phyloP scores from a whole-genome alignment of 1,140 invertebrate genomes.

The Plectrocnemia conspersa region DNA sequence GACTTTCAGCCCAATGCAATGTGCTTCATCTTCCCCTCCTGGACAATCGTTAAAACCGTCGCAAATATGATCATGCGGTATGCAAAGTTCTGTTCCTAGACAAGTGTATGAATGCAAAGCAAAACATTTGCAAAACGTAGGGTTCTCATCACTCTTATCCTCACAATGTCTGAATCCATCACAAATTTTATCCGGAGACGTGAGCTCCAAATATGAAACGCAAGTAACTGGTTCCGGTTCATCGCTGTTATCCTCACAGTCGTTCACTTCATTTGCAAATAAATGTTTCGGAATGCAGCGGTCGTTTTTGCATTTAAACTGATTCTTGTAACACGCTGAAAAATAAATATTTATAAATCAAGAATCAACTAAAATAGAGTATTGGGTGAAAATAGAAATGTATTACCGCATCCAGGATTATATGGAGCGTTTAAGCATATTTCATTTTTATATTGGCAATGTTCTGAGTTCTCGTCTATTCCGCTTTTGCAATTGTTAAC shows the following conservation, averaged over 20 bases:
- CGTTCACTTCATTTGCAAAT: constrained; percentile 61
- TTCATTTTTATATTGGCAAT: constrained; percentile 47
- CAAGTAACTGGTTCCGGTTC: constrained; percentile 66
- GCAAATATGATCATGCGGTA: constrained; percentile 66
- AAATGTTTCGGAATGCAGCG: constrained; percentile 62
- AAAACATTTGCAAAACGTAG: constrained; percentile 58
- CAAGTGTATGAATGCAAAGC: constrained; percentile 41
- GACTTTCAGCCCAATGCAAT: constrained; percentile 48
- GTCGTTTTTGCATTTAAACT: constrained; percentile 63
- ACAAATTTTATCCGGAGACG: constrained; percentile 63
- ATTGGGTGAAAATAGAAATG: not conserved
- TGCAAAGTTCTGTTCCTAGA: constrained; percentile 47
- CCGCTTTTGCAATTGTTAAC: constrained; percentile 64
- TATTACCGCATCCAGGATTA: constrained; percentile 42
- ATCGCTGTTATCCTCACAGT: constrained; percentile 68
- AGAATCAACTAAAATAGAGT: not conserved
- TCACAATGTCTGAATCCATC: constrained; percentile 73
- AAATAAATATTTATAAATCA: constrained; percentile 2
- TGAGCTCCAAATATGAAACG: constrained; percentile 60
- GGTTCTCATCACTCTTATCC: constrained; percentile 74
- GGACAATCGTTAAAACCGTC: constrained; percentile 66
- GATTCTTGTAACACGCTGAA: constrained; percentile 53
- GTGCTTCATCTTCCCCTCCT: constrained; percentile 62
- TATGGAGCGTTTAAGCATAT: constrained; percentile 41
- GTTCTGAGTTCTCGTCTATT: constrained; percentile 55